Evolutionary conservation across 2,888 invertebrate species (phyloP).

Genomic region (Amaurobius ferox): DNA sequence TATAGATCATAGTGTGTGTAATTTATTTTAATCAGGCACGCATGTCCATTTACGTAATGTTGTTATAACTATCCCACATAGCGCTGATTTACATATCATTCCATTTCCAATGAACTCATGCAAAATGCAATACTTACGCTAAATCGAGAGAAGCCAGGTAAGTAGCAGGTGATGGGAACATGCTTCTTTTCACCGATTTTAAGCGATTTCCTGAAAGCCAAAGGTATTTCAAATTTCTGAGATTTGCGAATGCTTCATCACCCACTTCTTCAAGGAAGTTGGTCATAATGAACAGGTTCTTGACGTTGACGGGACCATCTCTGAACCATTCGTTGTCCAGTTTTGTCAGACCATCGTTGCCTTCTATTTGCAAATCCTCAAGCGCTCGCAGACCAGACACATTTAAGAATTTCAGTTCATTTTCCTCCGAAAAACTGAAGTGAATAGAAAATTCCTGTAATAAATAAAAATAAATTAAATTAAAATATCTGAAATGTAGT

Average conservation of each 20-base stretch:
- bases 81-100: too few relatives aligned
- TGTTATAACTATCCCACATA: too few relatives aligned
- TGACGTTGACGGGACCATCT: conserved; percentile 37
- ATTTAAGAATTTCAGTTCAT: conserved; percentile 36
- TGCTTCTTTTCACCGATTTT: conserved; percentile 33
- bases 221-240: conserved; percentile 27
- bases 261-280: conserved; percentile 42
- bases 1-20: too few relatives aligned
- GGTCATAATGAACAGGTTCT: conserved; percentile 51
- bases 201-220: conserved; percentile 47
- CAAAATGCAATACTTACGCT: conserved; percentile 46
- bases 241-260: conserved; percentile 31
- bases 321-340: conserved; percentile 50
- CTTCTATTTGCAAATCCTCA: conserved; percentile 49
- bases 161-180: conserved; percentile 46
- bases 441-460: conserved; percentile 55
- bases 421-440: conserved; percentile 53
- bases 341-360: conserved; percentile 38
- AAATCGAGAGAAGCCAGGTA: conserved; percentile 41
- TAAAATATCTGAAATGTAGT: too few relatives aligned
- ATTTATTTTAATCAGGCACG: too few relatives aligned
- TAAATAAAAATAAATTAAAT: background rate
- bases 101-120: conserved; percentile 24
- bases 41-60: too few relatives aligned
- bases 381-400: conserved; percentile 23